Percentiles rank a stretch among this genome's conserved stretches.
These are phyloP conservation scores for Patiria miniata DNA, from an alignment of 35 echinoderm and acorn worm genomes.

Conservation along the genomic window DNA sequence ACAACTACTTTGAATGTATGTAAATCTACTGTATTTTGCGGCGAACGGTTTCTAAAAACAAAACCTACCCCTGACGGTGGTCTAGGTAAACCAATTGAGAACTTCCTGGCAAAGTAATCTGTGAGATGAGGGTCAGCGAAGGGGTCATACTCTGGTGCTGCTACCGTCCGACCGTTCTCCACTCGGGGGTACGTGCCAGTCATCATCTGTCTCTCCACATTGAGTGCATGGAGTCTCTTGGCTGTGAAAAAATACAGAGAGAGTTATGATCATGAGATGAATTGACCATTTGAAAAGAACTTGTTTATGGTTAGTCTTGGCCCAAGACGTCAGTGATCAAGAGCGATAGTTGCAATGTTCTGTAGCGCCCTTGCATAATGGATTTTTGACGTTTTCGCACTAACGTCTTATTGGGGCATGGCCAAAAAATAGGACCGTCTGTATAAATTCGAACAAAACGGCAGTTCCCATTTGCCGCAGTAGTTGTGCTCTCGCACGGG, in stretches of 20 bases:
- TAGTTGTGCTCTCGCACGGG: too few species aligned
- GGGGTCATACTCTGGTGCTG: constrained; percentile 76
- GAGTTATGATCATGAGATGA: background rate
- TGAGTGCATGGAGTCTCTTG: constrained; percentile 58
- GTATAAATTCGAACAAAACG: too few species aligned
- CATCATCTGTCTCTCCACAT: constrained; percentile 46
- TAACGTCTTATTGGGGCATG: too few species aligned
- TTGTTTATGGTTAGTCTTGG: background rate
- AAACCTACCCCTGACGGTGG: constrained; percentile 78
- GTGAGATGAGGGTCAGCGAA: constrained; percentile 88
- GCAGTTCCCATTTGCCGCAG: too few species aligned
- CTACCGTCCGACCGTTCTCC: constrained; percentile 74
- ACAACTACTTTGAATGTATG: too few species aligned
- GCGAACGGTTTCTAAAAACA: too few species aligned
- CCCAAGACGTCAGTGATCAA: too few species aligned
- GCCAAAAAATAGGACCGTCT: too few species aligned
- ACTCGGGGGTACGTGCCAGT: constrained; percentile 64
- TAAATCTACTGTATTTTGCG: too few species aligned
- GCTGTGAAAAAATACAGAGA: constrained; percentile 49
- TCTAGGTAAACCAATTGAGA: constrained; percentile 57
- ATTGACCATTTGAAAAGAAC: too few species aligned
- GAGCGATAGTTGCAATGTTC: too few species aligned
- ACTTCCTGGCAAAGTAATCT: constrained; percentile 95
- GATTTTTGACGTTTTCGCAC: too few species aligned
- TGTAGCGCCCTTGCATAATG: background rate